These are phyloP conservation scores for Protosalanx chinensis DNA, from an alignment of 2,797 vertebrate species.

Conservation along the genomic window DNA sequence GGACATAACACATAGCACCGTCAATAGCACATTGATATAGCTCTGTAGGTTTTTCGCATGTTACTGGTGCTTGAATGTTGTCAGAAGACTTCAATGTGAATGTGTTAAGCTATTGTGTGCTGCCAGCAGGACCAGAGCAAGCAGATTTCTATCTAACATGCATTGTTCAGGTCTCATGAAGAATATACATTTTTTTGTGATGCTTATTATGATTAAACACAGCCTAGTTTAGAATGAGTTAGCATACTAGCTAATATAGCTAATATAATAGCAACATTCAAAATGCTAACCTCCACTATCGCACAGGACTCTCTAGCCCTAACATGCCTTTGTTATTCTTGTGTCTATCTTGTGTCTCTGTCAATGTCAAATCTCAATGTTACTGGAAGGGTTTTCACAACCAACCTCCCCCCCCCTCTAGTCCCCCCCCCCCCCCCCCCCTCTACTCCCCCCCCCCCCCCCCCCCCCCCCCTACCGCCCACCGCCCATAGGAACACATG, in stretches of 20 bases:
- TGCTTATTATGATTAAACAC: no score
- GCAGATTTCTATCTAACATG: not conserved
- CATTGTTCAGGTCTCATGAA: not conserved
- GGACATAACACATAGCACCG: not conserved
- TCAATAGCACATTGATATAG: not conserved
- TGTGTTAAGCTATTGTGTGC: not conserved
- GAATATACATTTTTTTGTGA: no score
- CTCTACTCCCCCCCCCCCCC: not conserved
- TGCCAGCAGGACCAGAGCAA: not conserved
- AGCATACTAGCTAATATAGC: no score
- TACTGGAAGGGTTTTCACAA: not conserved
- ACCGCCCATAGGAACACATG: constrained; percentile 8
- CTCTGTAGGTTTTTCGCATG: not conserved
- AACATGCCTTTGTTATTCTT: not conserved
- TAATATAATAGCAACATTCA: no score
- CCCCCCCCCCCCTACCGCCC: no score
- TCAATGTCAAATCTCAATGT: constrained; percentile 31
- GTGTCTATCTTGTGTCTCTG: not conserved
- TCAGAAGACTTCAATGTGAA: not conserved
- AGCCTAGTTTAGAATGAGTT: not conserved
- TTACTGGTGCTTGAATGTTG: no score
- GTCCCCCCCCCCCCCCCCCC: not conserved
- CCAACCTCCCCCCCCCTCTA: not conserved
- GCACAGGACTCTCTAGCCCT: not conserved
- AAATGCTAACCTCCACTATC: no score